Conservation (phyloP, 2,113 vertebrate genomes). For the Alexandromys fortis region DNA sequence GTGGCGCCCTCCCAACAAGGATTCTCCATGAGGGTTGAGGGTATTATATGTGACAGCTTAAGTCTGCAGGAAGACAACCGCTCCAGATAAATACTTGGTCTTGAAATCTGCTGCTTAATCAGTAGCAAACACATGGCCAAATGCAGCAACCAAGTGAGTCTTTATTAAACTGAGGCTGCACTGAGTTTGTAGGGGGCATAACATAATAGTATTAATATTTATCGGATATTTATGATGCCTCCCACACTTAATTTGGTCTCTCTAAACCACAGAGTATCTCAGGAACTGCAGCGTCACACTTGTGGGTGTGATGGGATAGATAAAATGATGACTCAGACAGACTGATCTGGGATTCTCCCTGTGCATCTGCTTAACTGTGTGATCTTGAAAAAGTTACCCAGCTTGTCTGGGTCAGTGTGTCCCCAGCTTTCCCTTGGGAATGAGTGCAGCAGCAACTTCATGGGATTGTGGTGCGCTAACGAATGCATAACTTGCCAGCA, state of each 20-base stretch:
- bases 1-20: neutral
- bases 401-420: neutral
- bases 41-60: neutral
- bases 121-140: neutral
- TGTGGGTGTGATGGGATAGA: neutral
- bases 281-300: neutral
- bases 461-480: neutral
- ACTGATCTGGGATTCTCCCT: neutral
- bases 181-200: neutral
- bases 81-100: neutral
- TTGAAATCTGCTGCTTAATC: neutral
- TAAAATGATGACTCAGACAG: neutral
- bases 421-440: neutral
- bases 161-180: conserved; percentile 10
- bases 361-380: neutral
- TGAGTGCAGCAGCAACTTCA: neutral
- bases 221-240: neutral
- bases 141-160: neutral
- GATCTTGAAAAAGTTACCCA: neutral
- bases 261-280: neutral
- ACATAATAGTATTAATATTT: neutral
- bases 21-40: neutral
- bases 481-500: neutral
- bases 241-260: neutral
- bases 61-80: neutral